Evolutionary conservation across 37 sponge, comb jelly and placozoan genomes (phyloP), one percentile per base, ranked within the genome.

Genomic region (Geodia barretti): DNA sequence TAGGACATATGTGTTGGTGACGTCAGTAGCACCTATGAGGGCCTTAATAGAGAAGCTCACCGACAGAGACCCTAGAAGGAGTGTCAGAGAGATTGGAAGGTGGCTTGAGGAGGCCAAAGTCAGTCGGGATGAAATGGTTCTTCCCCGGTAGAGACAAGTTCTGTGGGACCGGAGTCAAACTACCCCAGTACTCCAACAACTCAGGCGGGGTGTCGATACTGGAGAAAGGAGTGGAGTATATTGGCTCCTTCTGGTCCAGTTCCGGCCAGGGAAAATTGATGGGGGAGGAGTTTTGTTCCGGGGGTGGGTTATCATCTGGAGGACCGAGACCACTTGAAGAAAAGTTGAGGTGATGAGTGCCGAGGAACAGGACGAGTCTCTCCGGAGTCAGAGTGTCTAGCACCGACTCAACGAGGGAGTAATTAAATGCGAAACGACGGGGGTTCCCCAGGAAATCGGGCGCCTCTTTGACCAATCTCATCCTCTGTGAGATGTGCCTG

Each of bases 361-460:
- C 87, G 21, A 89, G 32, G 40, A 94, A 80, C 42, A 94, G 34
- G 26, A 86, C 20, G 31, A 60, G 41, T 7, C 82, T 87, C 59
- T 69, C 28, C 4, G 91, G 91, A 0, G 82, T 58, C 7, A 93
- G 66, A 34, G 21, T 5, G 21, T 36, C n/a, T 0, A 87, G 42
- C 7, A 63, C 62, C 29, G 36, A 26, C 19, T 20, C 23, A 30
- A 87, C 30, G 34, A 73, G 85, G 41, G 35, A 4, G 66, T 25
- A n/a, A 79, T 90, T 70, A 21, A 40, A 77, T 41, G 87, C 24
- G 35, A 23, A 69, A 24, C 91, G 66, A 31, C 43, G 37, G 19
- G 95, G 95, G 21, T 80, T 76, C n/a, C 35, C 31, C n/a, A 90
- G 91, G 70, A 90, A 90, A 62, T 90, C 95, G 2, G 39, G 78